Base-by-base conservation (phyloP, 2,888 invertebrate genomes). In the Rhimphoctona megacephalus region DNA sequence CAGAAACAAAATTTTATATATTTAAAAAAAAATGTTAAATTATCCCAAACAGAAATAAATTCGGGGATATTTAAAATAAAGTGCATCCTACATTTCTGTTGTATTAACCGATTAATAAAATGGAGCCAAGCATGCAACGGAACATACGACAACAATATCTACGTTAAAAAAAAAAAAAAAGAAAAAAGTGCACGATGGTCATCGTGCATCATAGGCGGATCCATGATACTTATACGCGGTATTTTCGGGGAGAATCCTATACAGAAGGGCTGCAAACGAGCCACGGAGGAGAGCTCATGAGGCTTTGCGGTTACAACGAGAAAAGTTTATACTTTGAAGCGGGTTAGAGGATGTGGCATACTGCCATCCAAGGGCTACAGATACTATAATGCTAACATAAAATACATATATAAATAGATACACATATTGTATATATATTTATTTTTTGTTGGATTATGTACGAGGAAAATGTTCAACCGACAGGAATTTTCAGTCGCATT, bases 221-320 rank as follows among this genome's bases (percentile, higher is more conserved):
- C 52, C 54, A 52, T 36, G 66, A 61, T 82, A 39, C 52, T 78
- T 74, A 49, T 66, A 33, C 8, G 54, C 57, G 36, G 19, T n/a
- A 80, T 76, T 69, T 69, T 36, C n/a, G n/a, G 22, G 33, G 25
- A 54, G 22, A 67, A 49, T 78, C 52, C 25, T 33, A 70, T 70
- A 49, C 49, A 22, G 66, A 43, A 79, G 61, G 19, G 76, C 61
- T 43, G 52, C 39, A 76, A 84, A 81, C 80, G 54, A 46, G 57
- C 19, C 70, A 39, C 57, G 39, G 33, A 67, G 52, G 57, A 39
- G 11, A 43, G 54, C 73, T 73, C 49, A 61, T 57, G 82, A 74
- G 79, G 82, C 79, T 79, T 79, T 82, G 85, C 82, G 85, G 85
- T 85, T 82, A 64, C 79, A 85, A 82, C 85, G 85, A 82, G 85